Conservation (phyloP, 2,888 invertebrate species). For the Bembecia ichneumoniformis region DNA sequence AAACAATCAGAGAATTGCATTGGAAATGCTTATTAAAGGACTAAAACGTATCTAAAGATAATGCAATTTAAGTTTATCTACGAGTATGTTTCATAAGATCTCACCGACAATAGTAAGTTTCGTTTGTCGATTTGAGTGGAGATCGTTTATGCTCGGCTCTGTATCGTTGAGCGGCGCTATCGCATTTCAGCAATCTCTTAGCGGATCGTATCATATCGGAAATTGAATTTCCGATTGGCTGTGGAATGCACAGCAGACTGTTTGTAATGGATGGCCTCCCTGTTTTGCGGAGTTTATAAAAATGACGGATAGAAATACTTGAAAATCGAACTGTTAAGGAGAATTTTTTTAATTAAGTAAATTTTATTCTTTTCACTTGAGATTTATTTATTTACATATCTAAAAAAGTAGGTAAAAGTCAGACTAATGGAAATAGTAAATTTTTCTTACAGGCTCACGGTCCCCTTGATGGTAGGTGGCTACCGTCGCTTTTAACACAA, state of each 20-base stretch:
- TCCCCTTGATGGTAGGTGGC: too few species aligned
- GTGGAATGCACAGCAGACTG: conserved; percentile 35
- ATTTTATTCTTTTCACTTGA: not conserved
- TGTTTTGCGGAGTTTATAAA: conserved; percentile 31
- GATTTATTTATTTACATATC: too few species aligned
- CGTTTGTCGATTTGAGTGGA: conserved; percentile 8
- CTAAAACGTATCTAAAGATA: too few species aligned
- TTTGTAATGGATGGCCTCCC: conserved; percentile 40
- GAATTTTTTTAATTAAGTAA: conserved; percentile 22
- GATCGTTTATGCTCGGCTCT: conserved; percentile 20
- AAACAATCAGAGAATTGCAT: too few species aligned
- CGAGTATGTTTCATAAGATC: not conserved
- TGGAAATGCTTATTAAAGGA: too few species aligned
- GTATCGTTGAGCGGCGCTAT: conserved; percentile 27
- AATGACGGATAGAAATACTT: conserved; percentile 43
- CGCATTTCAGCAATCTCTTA: conserved; percentile 56
- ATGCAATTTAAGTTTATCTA: too few species aligned
- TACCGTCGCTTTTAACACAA: too few species aligned
- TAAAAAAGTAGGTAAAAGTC: too few species aligned
- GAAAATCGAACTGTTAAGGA: conserved; percentile 25
- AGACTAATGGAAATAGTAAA: too few species aligned
- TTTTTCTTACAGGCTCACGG: too few species aligned
- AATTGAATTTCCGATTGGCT: conserved; percentile 66
- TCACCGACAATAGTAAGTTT: not conserved
- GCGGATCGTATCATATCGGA: conserved; percentile 61